Evolutionary conservation across 2,888 invertebrate genomes (phyloP).

Genomic region (Saturnia pavonia): DNA sequence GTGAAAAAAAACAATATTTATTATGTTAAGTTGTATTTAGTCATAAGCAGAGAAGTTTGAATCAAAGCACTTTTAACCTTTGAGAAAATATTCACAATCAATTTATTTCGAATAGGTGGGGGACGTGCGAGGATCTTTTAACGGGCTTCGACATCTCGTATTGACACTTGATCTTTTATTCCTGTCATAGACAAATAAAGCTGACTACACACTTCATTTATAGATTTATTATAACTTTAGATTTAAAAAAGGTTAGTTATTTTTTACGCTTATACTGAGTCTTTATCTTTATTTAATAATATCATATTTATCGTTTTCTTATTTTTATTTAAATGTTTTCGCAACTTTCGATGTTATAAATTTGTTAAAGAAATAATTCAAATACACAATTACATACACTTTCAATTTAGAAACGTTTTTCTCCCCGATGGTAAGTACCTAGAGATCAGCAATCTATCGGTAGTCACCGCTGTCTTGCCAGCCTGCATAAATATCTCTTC

Average conservation of each 20-base stretch:
- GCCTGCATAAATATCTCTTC: too few species aligned
- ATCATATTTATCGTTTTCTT: too few species aligned
- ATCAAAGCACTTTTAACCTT: constrained; percentile 12
- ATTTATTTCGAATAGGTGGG: constrained; percentile 43
- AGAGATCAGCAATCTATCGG: too few species aligned
- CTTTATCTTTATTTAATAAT: too few species aligned
- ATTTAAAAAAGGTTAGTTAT: neutral
- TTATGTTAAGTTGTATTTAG: neutral
- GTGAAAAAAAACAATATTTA: neutral
- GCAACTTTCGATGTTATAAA: neutral
- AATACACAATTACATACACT: too few species aligned
- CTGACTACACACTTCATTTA: constrained; percentile 7
- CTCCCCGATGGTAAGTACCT: too few species aligned
- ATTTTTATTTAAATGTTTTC: neutral
- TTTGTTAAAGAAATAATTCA: neutral
- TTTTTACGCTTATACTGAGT: neutral
- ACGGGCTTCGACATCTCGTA: constrained; percentile 35
- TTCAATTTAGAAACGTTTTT: too few species aligned
- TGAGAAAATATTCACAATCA: constrained; percentile 43
- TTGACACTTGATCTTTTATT: constrained; percentile 62
- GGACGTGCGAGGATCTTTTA: constrained; percentile 21
- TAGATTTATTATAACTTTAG: neutral
- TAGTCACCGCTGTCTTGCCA: too few species aligned
- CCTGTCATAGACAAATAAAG: constrained; percentile 39
- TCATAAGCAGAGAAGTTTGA: neutral